Percentiles rank a stretch among this genome's conserved stretches.
Conservation (phyloP, 1,140 invertebrate genomes). For the Hylaeus anthracinus region DNA sequence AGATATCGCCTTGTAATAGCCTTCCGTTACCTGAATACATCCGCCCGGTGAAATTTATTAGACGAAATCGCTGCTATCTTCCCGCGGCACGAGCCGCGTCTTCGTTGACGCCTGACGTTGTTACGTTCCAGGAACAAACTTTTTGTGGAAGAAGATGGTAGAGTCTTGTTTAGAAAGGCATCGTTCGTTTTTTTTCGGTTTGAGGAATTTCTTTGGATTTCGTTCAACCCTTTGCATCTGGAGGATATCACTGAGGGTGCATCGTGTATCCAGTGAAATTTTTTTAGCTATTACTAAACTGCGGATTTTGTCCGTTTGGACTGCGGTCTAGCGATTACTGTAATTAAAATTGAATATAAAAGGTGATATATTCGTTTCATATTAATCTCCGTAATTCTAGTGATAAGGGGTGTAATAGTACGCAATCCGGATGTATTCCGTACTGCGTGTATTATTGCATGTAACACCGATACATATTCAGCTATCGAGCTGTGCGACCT, state of each 20-base stretch:
- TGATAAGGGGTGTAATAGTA: neutral
- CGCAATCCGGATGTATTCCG: slow-evolving; percentile 21
- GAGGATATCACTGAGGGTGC: too few species aligned
- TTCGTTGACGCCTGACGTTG: slow-evolving; percentile 23
- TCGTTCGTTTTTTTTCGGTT: too few species aligned
- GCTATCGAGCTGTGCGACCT: neutral
- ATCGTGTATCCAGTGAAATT: too few species aligned
- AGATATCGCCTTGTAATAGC: slow-evolving; percentile 81
- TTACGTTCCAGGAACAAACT: neutral
- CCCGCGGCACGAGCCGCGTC: neutral
- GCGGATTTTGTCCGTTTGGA: too few species aligned
- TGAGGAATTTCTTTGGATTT: too few species aligned
- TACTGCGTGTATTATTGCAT: slow-evolving; percentile 29
- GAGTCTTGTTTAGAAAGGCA: too few species aligned
- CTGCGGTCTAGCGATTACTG: too few species aligned
- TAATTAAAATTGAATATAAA: too few species aligned
- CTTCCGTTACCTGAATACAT: slow-evolving; percentile 81
- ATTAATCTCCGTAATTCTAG: neutral
- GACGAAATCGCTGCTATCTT: slow-evolving; percentile 36
- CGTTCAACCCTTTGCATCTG: too few species aligned
- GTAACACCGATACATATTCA: slow-evolving; percentile 31
- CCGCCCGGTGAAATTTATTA: slow-evolving; percentile 67
- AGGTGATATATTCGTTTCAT: too few species aligned
- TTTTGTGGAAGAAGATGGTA: too few species aligned
- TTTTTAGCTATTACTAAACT: too few species aligned